Base-by-base conservation (phyloP, 2,888 invertebrate genomes). In the Callinectes sapidus region DNA sequence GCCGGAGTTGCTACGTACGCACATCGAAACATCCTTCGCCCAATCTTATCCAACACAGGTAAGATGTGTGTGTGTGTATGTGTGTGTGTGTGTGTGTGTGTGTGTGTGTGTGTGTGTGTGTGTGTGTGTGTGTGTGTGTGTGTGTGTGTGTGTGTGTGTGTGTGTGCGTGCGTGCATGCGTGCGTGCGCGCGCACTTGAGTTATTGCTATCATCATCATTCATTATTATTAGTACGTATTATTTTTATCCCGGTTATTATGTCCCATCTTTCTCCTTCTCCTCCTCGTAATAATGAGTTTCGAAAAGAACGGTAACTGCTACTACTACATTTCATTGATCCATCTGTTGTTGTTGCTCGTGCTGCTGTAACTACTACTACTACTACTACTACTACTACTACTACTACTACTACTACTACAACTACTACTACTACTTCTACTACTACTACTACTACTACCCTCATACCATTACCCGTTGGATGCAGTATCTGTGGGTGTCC, bases 401-500 rank as follows among this genome's bases (percentile, higher is more conserved):
- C 85, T 39, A 10, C 39, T 39, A 61, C 61, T 16, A 16, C 87
- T 18, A 42, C n/a, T 91, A 48, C 48, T 48, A 48, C 48, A 8
- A 48, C 48, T 48, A 48, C 48, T 48, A 48, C 48, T 48, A 48
- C 48, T 48, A 48, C 48, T 48, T 8, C 48, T 48, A 48, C 48
- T 48, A 48, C 48, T 48, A n/a, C n/a, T n/a, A n/a, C n/a, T n/a
- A n/a, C n/a, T n/a, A n/a, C n/a, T n/a, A n/a, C 28, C 39, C 16
- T 35, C 18, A 54, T 23, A 13, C 42, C 5, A 18, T 28, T 54
- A 1, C 66, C 42, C 32, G 1, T 42, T 86, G 13, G 32, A 16
- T n/a, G n/a, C 97, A 97, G 95, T 97, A 97, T 90, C 97, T 98
- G 95, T 98, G 98, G 97, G 97, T 99, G 93, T 97, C 98, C 81